Evolutionary conservation across 2,113 vertebrate species (phyloP), one percentile per base, ranked within the genome.

Genomic region (Emydura subglobosa): DNA sequence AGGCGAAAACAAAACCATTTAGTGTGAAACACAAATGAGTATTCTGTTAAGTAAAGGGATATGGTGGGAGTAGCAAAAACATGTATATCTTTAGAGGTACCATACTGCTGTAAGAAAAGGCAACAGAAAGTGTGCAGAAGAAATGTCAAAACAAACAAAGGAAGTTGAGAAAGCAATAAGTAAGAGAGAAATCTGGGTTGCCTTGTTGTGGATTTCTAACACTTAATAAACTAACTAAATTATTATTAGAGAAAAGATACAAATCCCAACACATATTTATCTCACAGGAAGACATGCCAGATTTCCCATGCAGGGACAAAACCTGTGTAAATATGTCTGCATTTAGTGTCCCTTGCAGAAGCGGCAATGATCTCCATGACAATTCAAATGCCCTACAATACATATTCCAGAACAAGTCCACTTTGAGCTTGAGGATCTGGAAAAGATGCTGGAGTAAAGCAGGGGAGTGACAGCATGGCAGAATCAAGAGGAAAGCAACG

Each of bases 91-190:
- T 89, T 94, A 94, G 27, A 42, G 81, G 42, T 34, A 88, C 85
- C 85, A 14, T 86, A 72, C 5, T 93, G 4, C 88, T 85, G 39
- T 83, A 53, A 86, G 82, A 61, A 89, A 94, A 92, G 34, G 82
- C n/a, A 68, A 79, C 4, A 84, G 87, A 92, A 90, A 93, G 94
- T 25, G 13, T 86, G 39, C 61, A 74, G 83, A 57, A 86, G 94
- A 92, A 95, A 16, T 82, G 54, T 87, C 86, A 51, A 94, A n/a
- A 61, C 42, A 88, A n/a, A 54, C 25, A 68, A 68, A 79, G 27
- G 39, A 88, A 88, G 76, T 76, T 85, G 61, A 17, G 61, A 89
- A 85, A 83, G 24, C 39, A 79, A 74, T 72, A 53, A 49, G 2
- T 87, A 31, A 85, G 59, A 54, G 44, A 85, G 53, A 93, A 95